Conservation (phyloP, 2,113 vertebrate genomes). For the Mirounga angustirostris region DNA sequence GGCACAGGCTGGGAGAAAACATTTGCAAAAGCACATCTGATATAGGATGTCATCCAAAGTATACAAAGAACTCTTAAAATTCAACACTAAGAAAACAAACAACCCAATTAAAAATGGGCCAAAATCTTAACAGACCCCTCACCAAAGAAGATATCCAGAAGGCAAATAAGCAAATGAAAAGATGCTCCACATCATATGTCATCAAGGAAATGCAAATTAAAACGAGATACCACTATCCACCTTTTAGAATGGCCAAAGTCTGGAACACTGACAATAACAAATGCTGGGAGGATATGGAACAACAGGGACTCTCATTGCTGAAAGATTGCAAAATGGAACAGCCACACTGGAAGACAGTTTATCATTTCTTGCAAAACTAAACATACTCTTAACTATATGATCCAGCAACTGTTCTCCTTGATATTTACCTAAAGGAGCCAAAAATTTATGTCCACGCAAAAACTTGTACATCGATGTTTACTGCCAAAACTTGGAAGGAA, state of each 20-base stretch:
- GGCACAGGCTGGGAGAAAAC: background rate
- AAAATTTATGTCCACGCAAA: background rate
- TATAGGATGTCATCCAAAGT: background rate
- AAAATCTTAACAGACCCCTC: background rate
- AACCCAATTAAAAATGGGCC: background rate
- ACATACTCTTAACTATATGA: background rate
- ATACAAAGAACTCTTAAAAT: background rate
- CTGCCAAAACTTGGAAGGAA: background rate
- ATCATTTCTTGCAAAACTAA: background rate
- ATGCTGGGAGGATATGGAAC: background rate
- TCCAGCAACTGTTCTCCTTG: background rate
- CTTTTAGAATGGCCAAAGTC: background rate
- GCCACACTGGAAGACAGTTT: background rate
- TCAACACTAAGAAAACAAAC: background rate
- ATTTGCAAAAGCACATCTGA: background rate
- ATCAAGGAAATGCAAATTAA: background rate
- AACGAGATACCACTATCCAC: background rate
- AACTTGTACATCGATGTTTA: background rate
- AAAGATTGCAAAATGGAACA: background rate
- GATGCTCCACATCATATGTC: background rate
- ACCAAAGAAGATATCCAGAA: background rate
- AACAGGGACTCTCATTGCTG: no score
- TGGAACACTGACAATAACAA: background rate
- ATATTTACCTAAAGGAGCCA: background rate
- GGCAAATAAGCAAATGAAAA: background rate